Evolutionary conservation across 1,140 invertebrate genomes (phyloP).

Genomic region (Rhyzopertha dominica): DNA sequence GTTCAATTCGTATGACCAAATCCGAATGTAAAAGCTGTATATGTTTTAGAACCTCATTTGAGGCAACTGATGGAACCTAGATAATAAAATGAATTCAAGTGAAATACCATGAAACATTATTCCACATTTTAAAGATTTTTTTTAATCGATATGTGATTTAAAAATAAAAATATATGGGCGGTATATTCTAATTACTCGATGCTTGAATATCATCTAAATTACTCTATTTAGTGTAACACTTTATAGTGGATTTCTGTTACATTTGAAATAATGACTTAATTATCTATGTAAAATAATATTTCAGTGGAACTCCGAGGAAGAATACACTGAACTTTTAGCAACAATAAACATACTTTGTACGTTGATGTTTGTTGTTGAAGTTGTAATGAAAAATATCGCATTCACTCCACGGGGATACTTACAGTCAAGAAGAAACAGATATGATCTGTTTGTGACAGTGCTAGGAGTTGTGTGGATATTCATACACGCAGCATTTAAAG

Average conservation of each 20-base stretch:
- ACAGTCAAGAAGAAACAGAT: conserved; percentile 95
- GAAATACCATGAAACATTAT: no score
- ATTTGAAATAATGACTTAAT: neutral
- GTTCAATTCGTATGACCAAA: no score
- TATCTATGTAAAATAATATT: conserved; percentile 27
- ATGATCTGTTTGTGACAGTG: conserved; percentile 95
- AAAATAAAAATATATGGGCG: no score
- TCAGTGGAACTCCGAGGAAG: conserved; percentile 78
- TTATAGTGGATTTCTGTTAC: neutral
- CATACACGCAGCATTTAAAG: conserved; percentile 84
- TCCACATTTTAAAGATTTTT: no score
- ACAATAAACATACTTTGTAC: conserved; percentile 82
- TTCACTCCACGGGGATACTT: conserved; percentile 97
- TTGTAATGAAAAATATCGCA: conserved; percentile 98
- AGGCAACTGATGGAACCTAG: no score
- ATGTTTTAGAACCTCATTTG: no score
- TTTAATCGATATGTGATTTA: no score
- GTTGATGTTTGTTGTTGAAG: conserved; percentile 84
- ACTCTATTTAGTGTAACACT: neutral
- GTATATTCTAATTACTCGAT: no score
- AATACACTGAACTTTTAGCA: conserved; percentile 75
- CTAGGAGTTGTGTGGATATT: conserved; percentile 96
- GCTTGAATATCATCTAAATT: neutral
- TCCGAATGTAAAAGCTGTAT: no score
- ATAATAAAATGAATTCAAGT: no score